These are phyloP conservation scores for Gallinago solitaria DNA, from an alignment of 2,797 vertebrate genomes.

Conservation along the genomic window DNA sequence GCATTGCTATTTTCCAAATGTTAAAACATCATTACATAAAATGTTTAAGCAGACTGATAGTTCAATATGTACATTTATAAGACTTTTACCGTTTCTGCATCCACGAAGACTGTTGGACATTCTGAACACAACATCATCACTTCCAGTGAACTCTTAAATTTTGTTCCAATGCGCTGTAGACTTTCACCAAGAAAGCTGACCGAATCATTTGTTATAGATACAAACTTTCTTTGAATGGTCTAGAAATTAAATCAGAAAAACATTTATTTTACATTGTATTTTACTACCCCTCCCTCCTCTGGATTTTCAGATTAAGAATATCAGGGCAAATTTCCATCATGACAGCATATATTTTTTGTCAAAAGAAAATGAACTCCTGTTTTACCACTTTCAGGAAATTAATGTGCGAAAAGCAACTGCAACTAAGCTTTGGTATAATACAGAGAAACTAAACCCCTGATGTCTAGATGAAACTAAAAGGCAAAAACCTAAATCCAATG, in stretches of 20 bases:
- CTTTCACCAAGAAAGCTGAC: conserved; percentile 90
- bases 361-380: rapidly evolving
- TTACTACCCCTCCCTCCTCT: background rate
- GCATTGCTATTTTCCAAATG: background rate
- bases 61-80: background rate
- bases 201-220: conserved; percentile 89
- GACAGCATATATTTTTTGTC: background rate
- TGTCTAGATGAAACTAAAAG: background rate
- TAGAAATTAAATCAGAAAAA: conserved; percentile 62
- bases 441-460: background rate
- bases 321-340: background rate
- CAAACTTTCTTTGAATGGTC: conserved; percentile 93
- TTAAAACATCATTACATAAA: background rate
- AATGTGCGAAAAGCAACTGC: background rate
- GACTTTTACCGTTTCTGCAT: conserved; percentile 93
- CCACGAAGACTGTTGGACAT: conserved; percentile 95
- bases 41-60: background rate
- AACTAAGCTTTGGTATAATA: background rate
- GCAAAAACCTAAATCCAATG: background rate
- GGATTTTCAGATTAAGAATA: background rate
- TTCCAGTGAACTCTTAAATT: conserved; percentile 93
- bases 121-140: conserved; percentile 93
- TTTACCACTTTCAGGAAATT: background rate
- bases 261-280: background rate
- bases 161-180: conserved; percentile 92